Base-by-base conservation (phyloP, 2,797 vertebrate genomes). In the Streptopelia turtur region DNA sequence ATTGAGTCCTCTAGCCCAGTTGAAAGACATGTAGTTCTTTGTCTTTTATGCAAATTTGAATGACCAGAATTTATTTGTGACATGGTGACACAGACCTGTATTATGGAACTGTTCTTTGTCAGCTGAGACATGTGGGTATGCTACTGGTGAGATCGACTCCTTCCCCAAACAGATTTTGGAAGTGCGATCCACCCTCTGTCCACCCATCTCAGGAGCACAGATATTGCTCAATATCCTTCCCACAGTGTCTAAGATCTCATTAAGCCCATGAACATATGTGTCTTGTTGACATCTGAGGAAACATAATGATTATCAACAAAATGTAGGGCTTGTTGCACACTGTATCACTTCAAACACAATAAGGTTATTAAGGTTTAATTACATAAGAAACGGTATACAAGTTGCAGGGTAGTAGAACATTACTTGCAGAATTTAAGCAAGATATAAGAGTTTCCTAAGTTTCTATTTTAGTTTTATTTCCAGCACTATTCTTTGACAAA, bases 401-500 rank as follows among this genome's bases (percentile, higher is more conserved):
- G 83, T 97, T 93, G 92, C 90, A 97, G 94, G 92, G 96, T 98
- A 95, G 96, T 97, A 96, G 95, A 98, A 95, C 94, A 92, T 95
- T 96, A 97, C 94, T 97, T 96, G 97, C 87, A 94, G 94, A 97
- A 97, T 87, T 96, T 95, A 56, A 89, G 92, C 93, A 94, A 97
- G 95, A 83, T 97, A 90, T 93, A 96, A 96, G 97, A 94, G 96
- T 97, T 98, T 98, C 93, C 96, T 96, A 97, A 97, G 96, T 96
- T 97, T 97, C 95, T 97, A 94, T 96, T 97, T 94, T 91, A 97
- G 91, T 97, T 96, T 95, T 97, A 96, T 97, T 97, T 98, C 97
- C 95, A 97, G 87, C 94, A 96, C 91, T 97, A 97, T 97, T 98
- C 96, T 98, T 97, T 97, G 97, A 98, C 98, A 98, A 98, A 98